Evolutionary conservation across 1,140 invertebrate genomes (phyloP).

Genomic region (Trichonephila clavipes): DNA sequence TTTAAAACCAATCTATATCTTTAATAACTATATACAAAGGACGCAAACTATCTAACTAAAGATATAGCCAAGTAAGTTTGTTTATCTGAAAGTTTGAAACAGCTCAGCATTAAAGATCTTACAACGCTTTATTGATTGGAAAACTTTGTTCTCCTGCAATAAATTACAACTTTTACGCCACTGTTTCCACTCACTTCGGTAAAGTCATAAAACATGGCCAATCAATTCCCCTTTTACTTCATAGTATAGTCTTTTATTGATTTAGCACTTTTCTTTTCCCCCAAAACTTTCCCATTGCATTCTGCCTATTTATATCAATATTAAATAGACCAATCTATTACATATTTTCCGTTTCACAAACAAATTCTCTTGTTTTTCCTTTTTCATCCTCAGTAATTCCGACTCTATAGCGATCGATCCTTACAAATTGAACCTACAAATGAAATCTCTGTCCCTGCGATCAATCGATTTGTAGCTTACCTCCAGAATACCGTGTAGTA

Average conservation of each 20-base stretch:
- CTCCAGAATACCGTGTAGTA: neutral
- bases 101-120: no score
- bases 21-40: no score
- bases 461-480: constrained; percentile 17
- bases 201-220: neutral
- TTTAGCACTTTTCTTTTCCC: neutral
- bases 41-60: no score
- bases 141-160: no score
- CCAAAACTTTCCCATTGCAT: neutral
- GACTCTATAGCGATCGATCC: neutral
- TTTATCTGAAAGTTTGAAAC: no score
- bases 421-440: neutral
- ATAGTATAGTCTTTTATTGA: neutral
- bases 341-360: neutral
- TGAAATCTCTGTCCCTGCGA: neutral
- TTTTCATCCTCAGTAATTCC: neutral
- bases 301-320: neutral
- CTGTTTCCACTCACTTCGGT: neutral
- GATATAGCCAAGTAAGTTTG: no score
- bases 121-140: no score
- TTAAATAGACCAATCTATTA: neutral
- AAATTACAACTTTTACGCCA: no score
- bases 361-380: neutral
- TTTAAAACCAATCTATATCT: no score
- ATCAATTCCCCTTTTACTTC: neutral